These are phyloP conservation scores for Agrochola circellaris DNA, from an alignment of 2,888 invertebrate genomes.

Conservation along the genomic window DNA sequence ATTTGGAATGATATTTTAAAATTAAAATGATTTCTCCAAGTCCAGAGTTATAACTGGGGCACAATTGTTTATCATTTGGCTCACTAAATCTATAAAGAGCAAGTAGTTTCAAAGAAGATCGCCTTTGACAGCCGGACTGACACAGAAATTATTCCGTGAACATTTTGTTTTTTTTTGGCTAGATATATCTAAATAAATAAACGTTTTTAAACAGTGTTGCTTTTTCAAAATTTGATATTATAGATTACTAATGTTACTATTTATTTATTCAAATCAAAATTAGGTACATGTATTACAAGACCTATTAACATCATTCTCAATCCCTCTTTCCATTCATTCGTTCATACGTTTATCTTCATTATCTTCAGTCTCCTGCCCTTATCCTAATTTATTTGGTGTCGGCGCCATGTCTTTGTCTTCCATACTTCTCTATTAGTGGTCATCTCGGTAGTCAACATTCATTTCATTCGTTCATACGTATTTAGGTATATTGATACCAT, in stretches of 20 bases:
- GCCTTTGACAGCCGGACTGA: constrained; percentile 19
- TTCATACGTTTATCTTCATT: not conserved
- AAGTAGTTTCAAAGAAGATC: constrained; percentile 13
- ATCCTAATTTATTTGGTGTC: no score
- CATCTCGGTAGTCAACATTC: not conserved
- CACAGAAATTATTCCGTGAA: not conserved
- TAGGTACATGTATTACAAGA: not conserved
- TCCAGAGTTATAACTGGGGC: not conserved
- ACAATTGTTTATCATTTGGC: constrained; percentile 9
- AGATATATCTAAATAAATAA: not conserved
- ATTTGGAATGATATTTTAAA: not conserved
- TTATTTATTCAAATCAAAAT: constrained; percentile 2
- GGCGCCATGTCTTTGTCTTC: no score
- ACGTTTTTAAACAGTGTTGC: not conserved
- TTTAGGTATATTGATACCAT: not conserved
- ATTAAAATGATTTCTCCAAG: no score
- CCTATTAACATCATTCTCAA: constrained; percentile 9
- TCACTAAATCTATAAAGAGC: constrained; percentile 2
- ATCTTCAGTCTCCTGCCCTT: no score
- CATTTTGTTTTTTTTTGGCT: not conserved
- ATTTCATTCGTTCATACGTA: not conserved
- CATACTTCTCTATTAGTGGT: no score
- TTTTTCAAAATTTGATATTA: not conserved
- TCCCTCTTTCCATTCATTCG: constrained; percentile 1
- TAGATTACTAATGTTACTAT: not conserved